Conservation (phyloP, 2,113 vertebrate species). For the Sisor rabdophorus region DNA sequence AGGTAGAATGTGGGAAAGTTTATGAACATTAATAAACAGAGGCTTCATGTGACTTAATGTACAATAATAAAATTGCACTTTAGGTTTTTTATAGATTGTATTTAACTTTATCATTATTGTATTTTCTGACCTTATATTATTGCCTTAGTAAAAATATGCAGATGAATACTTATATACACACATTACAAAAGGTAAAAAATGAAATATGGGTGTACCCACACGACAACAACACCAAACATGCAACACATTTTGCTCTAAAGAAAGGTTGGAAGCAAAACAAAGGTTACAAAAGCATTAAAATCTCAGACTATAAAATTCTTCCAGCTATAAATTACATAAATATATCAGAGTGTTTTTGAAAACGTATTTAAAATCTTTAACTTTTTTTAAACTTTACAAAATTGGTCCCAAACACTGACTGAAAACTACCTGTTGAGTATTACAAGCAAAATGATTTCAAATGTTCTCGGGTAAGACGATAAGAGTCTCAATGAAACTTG, state of each 20-base stretch:
- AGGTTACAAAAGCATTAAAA: background rate
- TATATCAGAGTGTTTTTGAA: background rate
- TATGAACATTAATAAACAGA: constrained; percentile 9
- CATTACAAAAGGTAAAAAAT: background rate
- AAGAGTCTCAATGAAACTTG: constrained; percentile 2
- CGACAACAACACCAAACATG: background rate
- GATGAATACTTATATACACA: background rate
- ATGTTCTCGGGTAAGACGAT: background rate
- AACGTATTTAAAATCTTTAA: background rate
- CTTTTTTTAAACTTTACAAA: background rate
- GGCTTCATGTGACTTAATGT: background rate
- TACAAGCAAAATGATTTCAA: background rate
- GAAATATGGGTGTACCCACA: background rate
- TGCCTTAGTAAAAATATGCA: too few species aligned
- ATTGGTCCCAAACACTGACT: background rate
- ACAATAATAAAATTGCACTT: background rate
- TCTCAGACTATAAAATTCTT: background rate
- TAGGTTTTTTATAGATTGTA: background rate
- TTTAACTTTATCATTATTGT: background rate
- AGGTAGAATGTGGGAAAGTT: background rate
- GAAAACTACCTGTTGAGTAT: background rate
- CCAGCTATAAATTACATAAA: background rate
- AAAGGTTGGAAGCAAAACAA: background rate
- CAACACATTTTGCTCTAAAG: background rate
- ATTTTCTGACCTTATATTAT: background rate